These are phyloP conservation scores for Nebria ingens DNA, from an alignment of 1,140 invertebrate species.

Conservation along the genomic window DNA sequence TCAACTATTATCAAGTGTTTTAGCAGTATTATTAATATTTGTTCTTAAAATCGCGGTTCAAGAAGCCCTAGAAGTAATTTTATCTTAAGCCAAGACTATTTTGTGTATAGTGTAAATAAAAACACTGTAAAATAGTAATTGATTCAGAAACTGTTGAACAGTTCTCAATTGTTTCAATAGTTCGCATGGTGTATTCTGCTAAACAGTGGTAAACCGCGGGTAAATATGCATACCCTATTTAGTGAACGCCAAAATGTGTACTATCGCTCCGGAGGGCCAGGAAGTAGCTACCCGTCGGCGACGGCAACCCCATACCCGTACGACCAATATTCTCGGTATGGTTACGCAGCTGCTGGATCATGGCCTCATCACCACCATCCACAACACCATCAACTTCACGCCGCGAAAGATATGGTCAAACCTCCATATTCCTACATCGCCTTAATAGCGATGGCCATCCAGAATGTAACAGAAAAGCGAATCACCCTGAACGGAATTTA, in stretches of 20 bases:
- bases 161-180: no score
- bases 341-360: slow-evolving; percentile 41
- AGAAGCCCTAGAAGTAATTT: no score
- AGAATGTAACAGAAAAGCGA: slow-evolving; percentile 83
- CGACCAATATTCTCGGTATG: slow-evolving; percentile 63
- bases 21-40: no score
- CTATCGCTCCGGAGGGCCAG: slow-evolving; percentile 33
- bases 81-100: no score
- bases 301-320: slow-evolving; percentile 44
- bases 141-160: no score
- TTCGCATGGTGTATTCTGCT: no score
- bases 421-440: slow-evolving; percentile 98
- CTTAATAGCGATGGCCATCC: slow-evolving; percentile 96
- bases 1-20: no score
- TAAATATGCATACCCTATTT: slow-evolving; percentile 75
- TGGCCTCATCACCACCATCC: slow-evolving; percentile 56
- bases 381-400: slow-evolving; percentile 58
- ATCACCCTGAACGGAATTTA: slow-evolving; percentile 97
- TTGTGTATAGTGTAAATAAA: no score
- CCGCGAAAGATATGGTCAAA: slow-evolving; percentile 80
- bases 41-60: no score
- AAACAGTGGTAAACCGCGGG: no score
- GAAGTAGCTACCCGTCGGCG: slow-evolving; percentile 27
- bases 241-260: slow-evolving; percentile 72
- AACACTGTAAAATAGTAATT: no score